A percentile compares a stretch with the other conserved stretches of the same genome.
Evolutionary conservation across 2,113 vertebrate species (phyloP).

Genomic region (Daubentonia madagascariensis): DNA sequence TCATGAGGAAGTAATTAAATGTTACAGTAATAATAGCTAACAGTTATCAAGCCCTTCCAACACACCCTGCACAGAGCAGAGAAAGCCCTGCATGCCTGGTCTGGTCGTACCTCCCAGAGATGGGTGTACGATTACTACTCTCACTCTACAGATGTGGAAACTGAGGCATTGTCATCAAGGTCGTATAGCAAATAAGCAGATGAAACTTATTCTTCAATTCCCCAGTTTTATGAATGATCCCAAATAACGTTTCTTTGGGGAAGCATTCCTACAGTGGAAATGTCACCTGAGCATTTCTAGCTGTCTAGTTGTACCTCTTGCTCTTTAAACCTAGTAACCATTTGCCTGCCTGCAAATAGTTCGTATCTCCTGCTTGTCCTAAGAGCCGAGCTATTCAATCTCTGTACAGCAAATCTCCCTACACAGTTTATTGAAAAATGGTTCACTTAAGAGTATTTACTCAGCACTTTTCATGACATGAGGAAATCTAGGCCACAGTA

Average conservation of each 20-base stretch:
- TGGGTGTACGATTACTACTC: not conserved
- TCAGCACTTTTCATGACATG: not conserved
- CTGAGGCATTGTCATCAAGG: not conserved
- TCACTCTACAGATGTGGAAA: not conserved
- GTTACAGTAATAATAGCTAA: not conserved
- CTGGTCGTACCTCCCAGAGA: not conserved
- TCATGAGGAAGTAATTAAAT: not conserved
- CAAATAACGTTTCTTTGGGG: not conserved
- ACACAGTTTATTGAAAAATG: not conserved
- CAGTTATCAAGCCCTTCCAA: not conserved
- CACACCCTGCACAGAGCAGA: not conserved
- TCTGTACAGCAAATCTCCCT: not conserved
- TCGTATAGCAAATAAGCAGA: not conserved
- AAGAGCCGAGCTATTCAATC: not conserved
- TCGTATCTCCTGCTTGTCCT: not conserved
- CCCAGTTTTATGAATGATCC: not conserved
- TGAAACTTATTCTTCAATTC: not conserved
- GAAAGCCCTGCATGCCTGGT: accelerated
- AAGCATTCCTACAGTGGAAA: not conserved
- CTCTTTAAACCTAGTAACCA: not conserved
- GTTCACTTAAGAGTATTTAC: not conserved
- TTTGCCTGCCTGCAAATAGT: not conserved
- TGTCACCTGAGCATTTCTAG: not conserved
- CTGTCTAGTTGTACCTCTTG: too few species aligned
- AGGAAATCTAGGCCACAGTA: not conserved